A percentile compares a stretch with the other conserved stretches of the same genome.
Evolutionary conservation across 2,888 invertebrate species (phyloP).

Genomic region (Sclerodermus sp.): DNA sequence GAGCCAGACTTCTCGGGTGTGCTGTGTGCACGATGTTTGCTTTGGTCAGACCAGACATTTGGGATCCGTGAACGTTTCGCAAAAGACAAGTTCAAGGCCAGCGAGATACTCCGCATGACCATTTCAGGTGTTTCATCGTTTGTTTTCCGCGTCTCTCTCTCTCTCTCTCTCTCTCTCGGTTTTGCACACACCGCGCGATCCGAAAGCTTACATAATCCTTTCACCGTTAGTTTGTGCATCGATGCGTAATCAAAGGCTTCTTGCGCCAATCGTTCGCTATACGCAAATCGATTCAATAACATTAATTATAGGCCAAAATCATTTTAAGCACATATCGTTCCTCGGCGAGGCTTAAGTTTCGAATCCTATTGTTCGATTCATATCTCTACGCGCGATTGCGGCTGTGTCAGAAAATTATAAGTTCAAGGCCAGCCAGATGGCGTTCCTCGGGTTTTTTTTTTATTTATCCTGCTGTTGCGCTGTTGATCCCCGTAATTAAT

Average conservation of each 20-base stretch:
- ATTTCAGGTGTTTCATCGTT: constrained; percentile 5
- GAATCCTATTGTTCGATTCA: no score
- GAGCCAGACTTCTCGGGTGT: no score
- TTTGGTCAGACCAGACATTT: no score
- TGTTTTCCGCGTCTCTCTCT: constrained; percentile 4
- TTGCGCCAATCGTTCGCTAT: no score
- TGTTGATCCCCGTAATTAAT: not conserved
- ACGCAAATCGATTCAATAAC: no score
- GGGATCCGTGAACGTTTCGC: no score
- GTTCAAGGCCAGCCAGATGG: constrained; percentile 30
- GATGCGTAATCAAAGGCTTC: constrained; percentile 10
- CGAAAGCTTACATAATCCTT: constrained; percentile 36
- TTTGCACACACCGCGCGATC: not conserved
- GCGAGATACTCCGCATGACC: constrained; percentile 19
- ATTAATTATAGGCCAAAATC: no score
- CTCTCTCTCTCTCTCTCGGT: no score
- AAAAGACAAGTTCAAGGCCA: constrained; percentile 29
- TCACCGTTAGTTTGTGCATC: constrained; percentile 33
- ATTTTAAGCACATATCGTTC: no score
- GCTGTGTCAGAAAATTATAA: constrained; percentile 19
- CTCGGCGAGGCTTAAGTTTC: no score
- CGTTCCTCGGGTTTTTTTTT: constrained; percentile 7
- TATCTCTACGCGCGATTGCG: not conserved
- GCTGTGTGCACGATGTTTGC: no score
- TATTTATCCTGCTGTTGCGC: no score